A percentile compares a stretch with the other conserved stretches of the same genome.
Conservation (phyloP, 2,113 vertebrate species). For the Phaethon lepturus region DNA sequence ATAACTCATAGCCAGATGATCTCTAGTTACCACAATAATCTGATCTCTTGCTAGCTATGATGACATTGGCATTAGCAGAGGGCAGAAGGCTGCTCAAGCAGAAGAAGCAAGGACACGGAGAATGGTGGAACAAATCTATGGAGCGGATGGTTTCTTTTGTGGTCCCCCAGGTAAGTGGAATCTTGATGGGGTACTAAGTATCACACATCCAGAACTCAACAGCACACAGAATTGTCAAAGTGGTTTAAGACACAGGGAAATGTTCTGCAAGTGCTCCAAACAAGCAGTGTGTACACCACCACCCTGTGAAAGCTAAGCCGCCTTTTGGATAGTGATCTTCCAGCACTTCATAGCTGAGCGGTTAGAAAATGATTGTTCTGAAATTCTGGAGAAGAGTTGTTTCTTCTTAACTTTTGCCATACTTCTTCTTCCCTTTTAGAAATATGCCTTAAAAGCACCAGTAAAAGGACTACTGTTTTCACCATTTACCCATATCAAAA, state of each 20-base stretch:
- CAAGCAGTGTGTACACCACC: neutral
- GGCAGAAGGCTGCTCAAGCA: conserved; percentile 23
- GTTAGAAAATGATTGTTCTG: neutral
- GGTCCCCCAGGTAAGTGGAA: conserved; percentile 84
- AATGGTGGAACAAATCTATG: conserved; percentile 86
- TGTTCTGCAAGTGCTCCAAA: neutral
- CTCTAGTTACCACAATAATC: neutral
- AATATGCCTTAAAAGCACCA: neutral
- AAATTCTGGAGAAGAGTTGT: neutral
- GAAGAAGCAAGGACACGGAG: conserved; percentile 77
- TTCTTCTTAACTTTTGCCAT: neutral
- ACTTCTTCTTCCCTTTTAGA: neutral
- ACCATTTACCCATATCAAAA: neutral
- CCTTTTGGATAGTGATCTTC: neutral
- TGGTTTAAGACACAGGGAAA: neutral
- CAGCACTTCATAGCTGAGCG: neutral
- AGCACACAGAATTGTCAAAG: neutral
- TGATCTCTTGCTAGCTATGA: conserved; percentile 52
- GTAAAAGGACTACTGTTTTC: neutral
- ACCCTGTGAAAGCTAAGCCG: neutral
- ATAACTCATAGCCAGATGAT: neutral
- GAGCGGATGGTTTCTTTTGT: conserved; percentile 88
- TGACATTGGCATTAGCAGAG: conserved; percentile 46
- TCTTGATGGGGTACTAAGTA: neutral
- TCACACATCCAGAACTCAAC: neutral